Conservation (phyloP, 2,888 invertebrate species). For the Shargacucullia verbasci region DNA sequence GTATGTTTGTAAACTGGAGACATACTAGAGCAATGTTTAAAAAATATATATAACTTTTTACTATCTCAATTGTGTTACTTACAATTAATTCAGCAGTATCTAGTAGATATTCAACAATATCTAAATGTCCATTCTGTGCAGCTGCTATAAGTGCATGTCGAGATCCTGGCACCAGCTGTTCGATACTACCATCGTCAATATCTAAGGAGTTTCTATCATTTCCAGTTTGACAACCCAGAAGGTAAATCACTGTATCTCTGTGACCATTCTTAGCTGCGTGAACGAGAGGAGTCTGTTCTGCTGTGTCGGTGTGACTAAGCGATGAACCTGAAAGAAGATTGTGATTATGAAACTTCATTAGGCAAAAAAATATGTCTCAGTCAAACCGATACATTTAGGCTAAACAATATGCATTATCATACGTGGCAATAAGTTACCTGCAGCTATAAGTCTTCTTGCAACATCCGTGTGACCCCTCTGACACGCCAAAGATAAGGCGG, state of each 20-base stretch:
- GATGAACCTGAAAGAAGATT: conserved; percentile 87
- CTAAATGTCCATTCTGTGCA: conserved; percentile 95
- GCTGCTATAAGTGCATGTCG: conserved; percentile 97
- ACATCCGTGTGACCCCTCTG: conserved; percentile 96
- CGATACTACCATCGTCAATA: conserved; percentile 86
- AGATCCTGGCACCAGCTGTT: conserved; percentile 93
- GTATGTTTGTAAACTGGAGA: too few species aligned
- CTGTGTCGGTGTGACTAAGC: conserved; percentile 94
- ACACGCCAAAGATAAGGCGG: conserved; percentile 96
- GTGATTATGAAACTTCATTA: too few species aligned
- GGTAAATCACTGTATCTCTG: conserved; percentile 95
- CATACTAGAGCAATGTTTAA: too few species aligned
- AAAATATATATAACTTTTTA: too few species aligned
- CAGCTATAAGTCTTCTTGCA: conserved; percentile 92
- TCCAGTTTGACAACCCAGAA: conserved; percentile 92
- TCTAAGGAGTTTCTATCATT: conserved; percentile 91
- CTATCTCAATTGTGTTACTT: conserved; percentile 75
- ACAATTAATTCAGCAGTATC: conserved; percentile 95
- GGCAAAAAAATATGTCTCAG: background rate
- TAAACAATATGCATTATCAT: background rate
- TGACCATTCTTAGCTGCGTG: conserved; percentile 97
- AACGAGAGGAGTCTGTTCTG: conserved; percentile 95
- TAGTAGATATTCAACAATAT: conserved; percentile 96
- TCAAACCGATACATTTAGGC: background rate
- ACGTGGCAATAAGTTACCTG: conserved; percentile 80